Base-by-base conservation (phyloP, 2,888 invertebrate genomes). In the Itoplectis maculator region DNA sequence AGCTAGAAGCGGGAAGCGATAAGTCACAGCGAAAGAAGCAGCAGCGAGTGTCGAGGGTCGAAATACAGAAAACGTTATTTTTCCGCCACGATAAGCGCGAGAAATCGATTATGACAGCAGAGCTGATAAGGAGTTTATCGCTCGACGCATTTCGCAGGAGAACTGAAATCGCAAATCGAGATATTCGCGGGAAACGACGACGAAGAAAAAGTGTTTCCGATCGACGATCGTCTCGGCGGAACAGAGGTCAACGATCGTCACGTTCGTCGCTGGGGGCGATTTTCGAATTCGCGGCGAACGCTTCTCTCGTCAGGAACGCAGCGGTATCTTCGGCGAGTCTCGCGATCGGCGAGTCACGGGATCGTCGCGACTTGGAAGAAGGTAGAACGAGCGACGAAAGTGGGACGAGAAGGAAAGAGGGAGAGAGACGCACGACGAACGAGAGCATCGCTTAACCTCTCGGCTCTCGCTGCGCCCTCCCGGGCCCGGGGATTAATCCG, bases 401-500 rank as follows among this genome's bases (percentile, higher is more conserved):
- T 23, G 59, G n/a, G n/a, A n/a, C 29, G 29, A 56, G 59, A 68
- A 77, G 77, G 49, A 63, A 69, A 59, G 56, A 54, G 75, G 15
- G 51, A 69, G 69, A n/a, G n/a, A n/a, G n/a, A n/a, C n/a, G n/a
- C n/a, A n/a, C 9, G 54, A 59, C 49, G 23, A 66, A 74, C 66
- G 79, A 66, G 75, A 56, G 76, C 75, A 84, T 78, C 83, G 81
- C 79, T 83, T 75, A 82, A 76, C 81, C 74, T 79, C 69, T 77
- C n/a, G n/a, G n/a, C 83, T 49, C 40, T 61, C 79, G 29, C 23
- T 29, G n/a, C 65, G 40, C 29, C 35, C 61, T 5, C 29, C 29
- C 3, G 29, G 29, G 85, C 75, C 85, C 66, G 79, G 86, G 87
- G 89, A 89, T 89, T 89, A 89, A 89, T 86, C 88, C 83, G 82